phyloP scores from a whole-genome alignment of 1,140 invertebrate genomes.

The Marisa cornuarietis region DNA sequence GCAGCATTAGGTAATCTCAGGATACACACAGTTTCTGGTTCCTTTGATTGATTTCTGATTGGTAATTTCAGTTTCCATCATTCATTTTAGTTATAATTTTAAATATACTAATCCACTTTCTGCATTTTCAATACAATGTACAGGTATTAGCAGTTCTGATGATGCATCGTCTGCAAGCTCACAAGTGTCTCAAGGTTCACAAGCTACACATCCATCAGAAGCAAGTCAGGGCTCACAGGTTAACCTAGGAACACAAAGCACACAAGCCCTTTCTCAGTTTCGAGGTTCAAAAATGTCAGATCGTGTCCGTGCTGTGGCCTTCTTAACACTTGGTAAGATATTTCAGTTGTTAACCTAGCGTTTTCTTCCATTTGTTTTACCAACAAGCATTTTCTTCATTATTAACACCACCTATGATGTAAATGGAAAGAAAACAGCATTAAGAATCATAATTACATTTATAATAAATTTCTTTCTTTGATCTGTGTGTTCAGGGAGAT shows the following conservation, averaged over 20 bases:
- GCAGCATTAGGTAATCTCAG: constrained; percentile 10
- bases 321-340: constrained; percentile 59
- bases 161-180: neutral
- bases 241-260: constrained; percentile 28
- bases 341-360: neutral
- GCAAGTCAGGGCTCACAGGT: constrained; percentile 23
- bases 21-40: no score
- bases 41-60: no score
- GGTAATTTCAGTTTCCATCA: neutral
- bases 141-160: neutral
- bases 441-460: neutral
- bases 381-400: neutral
- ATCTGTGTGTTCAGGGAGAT: constrained; percentile 64
- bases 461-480: neutral
- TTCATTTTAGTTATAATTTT: neutral
- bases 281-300: constrained; percentile 57
- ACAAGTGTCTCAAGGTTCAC: neutral
- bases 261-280: constrained; percentile 60
- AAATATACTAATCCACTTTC: neutral
- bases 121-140: neutral
- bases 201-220: constrained; percentile 14
- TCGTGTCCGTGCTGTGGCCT: constrained; percentile 60
- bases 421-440: neutral
- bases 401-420: neutral
- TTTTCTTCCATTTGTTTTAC: constrained; percentile 5